Evolutionary conservation across 2,888 invertebrate genomes (phyloP).

Genomic region (Venusia cambrica): DNA sequence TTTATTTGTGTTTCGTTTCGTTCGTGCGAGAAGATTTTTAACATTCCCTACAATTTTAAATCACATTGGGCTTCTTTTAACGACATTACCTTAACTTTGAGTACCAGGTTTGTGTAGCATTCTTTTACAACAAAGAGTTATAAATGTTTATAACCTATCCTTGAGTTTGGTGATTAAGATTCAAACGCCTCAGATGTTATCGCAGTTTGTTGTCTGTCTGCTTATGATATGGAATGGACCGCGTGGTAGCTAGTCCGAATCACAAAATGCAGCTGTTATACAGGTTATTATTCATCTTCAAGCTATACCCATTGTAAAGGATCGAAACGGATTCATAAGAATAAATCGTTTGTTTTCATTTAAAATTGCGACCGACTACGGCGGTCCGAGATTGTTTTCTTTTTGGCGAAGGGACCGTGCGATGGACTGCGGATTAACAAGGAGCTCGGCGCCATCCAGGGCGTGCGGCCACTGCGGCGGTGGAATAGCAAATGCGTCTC

Average conservation of each 20-base stretch:
- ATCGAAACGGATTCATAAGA: conserved; percentile 41
- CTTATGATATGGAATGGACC: too few species aligned
- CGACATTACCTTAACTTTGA: conserved; percentile 33
- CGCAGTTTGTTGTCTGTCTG: conserved; percentile 11
- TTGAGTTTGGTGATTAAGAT: conserved; percentile 10
- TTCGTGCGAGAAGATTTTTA: conserved; percentile 50
- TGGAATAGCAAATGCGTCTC: conserved; percentile 64
- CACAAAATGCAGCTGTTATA: conserved; percentile 26
- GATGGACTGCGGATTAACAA: conserved; percentile 73
- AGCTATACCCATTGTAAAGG: conserved; percentile 42
- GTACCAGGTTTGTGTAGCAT: conserved; percentile 37
- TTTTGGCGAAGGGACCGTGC: conserved; percentile 56
- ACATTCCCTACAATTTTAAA: conserved; percentile 46
- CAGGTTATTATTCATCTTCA: conserved; percentile 25
- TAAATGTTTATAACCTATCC: conserved; percentile 16
- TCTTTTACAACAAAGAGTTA: conserved; percentile 24
- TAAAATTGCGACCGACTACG: conserved; percentile 22
- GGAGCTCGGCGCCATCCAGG: conserved; percentile 62
- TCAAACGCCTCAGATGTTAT: conserved; percentile 12
- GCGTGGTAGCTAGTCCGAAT: conserved; percentile 12
- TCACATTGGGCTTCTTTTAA: conserved; percentile 33
- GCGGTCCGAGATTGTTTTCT: conserved; percentile 45
- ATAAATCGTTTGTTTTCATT: conserved; percentile 41
- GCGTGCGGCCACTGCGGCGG: conserved; percentile 45
- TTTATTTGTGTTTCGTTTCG: conserved; percentile 48